Evolutionary conservation across 2,797 vertebrate species (phyloP), one percentile per base, ranked within the genome.

Genomic region (Anas flavirostris): DNA sequence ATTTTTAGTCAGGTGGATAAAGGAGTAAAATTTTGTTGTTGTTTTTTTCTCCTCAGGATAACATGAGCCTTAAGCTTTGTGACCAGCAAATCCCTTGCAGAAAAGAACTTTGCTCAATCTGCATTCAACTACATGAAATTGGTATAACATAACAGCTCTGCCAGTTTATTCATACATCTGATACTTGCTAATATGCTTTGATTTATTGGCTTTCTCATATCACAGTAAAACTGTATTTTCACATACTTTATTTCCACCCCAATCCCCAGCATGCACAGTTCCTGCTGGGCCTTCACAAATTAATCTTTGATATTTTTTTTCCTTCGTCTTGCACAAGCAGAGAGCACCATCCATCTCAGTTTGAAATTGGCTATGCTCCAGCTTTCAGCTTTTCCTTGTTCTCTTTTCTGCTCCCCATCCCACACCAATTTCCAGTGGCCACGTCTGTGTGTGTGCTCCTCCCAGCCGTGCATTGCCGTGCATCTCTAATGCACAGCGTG

Each of bases 251-350:
- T 93, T 93, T 94, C 78, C 81, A 73, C 44, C 43, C n/a, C 94
- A 79, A 52, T 76, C 85, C 66, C 23, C 70, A 46, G 58, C 76
- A 91, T 77, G 59, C 82, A 82, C 50, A 86, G 67, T n/a, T 97
- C 91, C 94, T 93, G 93, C 90, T 95, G 95, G 89, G 88, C 66
- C 44, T 81, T 78, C 83, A 35, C 69, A 92, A 95, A 93, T 96
- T 92, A 93, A 86, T 88, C 86, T 92, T 74, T 52, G n/a, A 48
- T 95, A 75, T 82, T 92, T 86, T 44, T 93, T 93, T 86, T 29
- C 78, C 62, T 63, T 31, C 0, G 0, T 41, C 86, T 94, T 55
- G 29, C 55, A 69, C 3, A 46, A 78, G 85, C 63, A 78, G 72
- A 70, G 68, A 73, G 52, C 82, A 83, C 60, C 88, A 93, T 94